phyloP scores from a whole-genome alignment of 2,113 vertebrate genomes.

The Callipepla squamata region DNA sequence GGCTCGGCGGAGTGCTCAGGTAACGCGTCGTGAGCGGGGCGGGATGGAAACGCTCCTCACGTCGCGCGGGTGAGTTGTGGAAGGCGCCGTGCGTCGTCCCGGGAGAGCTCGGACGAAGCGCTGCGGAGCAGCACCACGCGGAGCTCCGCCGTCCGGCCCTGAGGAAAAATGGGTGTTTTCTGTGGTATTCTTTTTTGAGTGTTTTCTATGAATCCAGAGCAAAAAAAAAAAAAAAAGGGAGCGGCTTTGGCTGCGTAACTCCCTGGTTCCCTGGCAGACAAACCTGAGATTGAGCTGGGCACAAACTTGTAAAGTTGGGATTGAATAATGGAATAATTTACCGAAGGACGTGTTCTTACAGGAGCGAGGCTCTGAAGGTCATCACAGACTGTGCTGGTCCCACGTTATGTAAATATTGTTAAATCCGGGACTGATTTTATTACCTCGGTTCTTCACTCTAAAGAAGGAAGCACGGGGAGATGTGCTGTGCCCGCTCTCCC shows the following conservation, averaged over 20 bases:
- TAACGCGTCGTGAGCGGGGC: rapidly evolving
- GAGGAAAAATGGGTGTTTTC: neutral
- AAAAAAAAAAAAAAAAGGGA: neutral
- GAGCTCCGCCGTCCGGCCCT: no score
- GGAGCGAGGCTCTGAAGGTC: slow-evolving; percentile 19
- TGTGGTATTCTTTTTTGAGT: neutral
- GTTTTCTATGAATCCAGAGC: neutral
- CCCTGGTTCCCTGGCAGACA: neutral
- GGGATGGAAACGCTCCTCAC: neutral
- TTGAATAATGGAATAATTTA: neutral
- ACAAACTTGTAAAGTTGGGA: neutral
- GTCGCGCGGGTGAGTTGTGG: neutral
- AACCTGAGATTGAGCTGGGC: neutral
- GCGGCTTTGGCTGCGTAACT: neutral
- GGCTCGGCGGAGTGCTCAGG: neutral
- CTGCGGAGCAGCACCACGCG: neutral
- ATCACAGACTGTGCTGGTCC: neutral
- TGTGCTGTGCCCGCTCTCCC: neutral
- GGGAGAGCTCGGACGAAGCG: neutral
- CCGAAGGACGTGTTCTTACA: neutral
- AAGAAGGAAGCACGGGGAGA: neutral
- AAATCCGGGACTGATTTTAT: neutral
- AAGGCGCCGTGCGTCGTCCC: neutral
- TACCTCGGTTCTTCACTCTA: neutral
- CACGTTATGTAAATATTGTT: slow-evolving; percentile 55